Evolutionary conservation across 2,113 vertebrate genomes (phyloP).

Genomic region (Planiliza haematocheilus): DNA sequence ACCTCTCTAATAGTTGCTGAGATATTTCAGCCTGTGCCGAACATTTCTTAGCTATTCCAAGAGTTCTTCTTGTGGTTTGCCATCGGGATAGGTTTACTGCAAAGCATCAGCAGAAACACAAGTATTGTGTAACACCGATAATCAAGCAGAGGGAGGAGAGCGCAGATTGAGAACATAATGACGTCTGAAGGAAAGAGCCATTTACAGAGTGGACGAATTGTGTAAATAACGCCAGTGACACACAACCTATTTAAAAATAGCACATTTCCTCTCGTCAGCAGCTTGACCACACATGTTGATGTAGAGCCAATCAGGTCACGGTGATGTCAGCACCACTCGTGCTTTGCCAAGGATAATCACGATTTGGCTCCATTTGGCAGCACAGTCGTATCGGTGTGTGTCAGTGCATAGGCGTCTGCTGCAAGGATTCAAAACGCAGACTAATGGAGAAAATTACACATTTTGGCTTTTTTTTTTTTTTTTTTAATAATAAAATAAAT

Average conservation of each 20-base stretch:
- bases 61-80: too few relatives aligned
- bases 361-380: slow-evolving; percentile 36
- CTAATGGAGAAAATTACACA: background rate
- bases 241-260: slow-evolving; percentile 37
- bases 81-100: too few relatives aligned
- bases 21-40: too few relatives aligned
- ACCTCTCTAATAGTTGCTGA: too few relatives aligned
- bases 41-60: too few relatives aligned
- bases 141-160: too few relatives aligned
- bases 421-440: slow-evolving; percentile 35
- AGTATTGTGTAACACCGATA: too few relatives aligned
- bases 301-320: slow-evolving; percentile 36
- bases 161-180: too few relatives aligned
- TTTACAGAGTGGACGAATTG: background rate
- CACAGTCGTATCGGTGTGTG: slow-evolving; percentile 20
- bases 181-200: background rate
- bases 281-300: slow-evolving; percentile 37
- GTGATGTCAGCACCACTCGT: slow-evolving; percentile 14
- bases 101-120: too few relatives aligned
- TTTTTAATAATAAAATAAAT: slow-evolving; percentile 1
- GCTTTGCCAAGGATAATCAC: slow-evolving; percentile 26
- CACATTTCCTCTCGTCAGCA: slow-evolving; percentile 5
- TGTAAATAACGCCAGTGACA: background rate
- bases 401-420: slow-evolving; percentile 37
- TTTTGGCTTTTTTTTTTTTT: background rate